Evolutionary conservation across 1,140 invertebrate species (phyloP), one percentile per base, ranked within the genome.

Genomic region (Zaprionus davidi): DNA sequence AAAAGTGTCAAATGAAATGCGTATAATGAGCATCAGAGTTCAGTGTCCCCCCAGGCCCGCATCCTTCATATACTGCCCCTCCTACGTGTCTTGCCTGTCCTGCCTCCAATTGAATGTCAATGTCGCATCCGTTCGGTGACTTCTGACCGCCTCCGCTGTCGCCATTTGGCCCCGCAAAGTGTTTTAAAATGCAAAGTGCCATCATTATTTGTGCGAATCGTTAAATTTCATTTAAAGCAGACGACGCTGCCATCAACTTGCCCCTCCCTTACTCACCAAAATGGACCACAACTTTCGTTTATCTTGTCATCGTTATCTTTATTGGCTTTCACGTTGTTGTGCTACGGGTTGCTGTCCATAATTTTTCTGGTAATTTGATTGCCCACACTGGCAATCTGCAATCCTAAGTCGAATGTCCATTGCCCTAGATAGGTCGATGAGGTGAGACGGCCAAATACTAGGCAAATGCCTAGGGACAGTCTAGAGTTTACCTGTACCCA

Each of bases 111-210:
- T 81, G 81, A 84, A 79, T 84, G 80, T 82, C 80, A 81, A 67
- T 74, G 66, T 82, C 76, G 76, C 71, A 53, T 78, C 70, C 64
- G 64, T 6, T 68, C 56, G 56, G 34, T 71, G 82, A 71, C 78
- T 82, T 74, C 60, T 82, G 80, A 71, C 76, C 67, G 44, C 28
- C 64, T 38, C 57, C 28, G 38, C 67, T 36, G 64, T 57, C n/a
- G 72, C 56, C 44, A 24, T 69, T 69, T 46, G 41, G 26, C 44
- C 24, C 17, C 51, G 64, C 68, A 58, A 83, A 87, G 83, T 87
- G 83, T 84, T 88, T 88, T 88, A 84, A 88, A 88, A 88, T 88
- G 85, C 79, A 88, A 88, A 88, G 79, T 88, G 79, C 78, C 81
- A 75, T 88, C 81, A 75, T 88, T 90, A 88, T 88, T 88, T 88